Conservation (phyloP, 2,797 vertebrate genomes). For the Siniperca undulata region DNA sequence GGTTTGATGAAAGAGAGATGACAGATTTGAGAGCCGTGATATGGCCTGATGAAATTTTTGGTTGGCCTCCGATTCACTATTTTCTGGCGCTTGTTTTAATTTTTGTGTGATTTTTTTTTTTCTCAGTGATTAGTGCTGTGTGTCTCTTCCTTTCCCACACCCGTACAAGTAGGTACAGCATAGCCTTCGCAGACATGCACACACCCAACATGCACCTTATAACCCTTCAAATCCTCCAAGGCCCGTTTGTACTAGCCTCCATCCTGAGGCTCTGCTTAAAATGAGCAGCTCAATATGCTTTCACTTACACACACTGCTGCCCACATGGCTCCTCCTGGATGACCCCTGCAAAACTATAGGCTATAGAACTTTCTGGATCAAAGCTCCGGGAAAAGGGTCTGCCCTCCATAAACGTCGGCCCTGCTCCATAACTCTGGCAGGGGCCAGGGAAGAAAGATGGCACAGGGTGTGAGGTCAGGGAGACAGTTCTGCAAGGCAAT, state of each 20-base stretch:
- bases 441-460: constrained; percentile 75
- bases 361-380: constrained; percentile 79
- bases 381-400: constrained; percentile 75
- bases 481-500: constrained; percentile 55
- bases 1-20: constrained; percentile 76
- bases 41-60: constrained; percentile 62
- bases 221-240: constrained; percentile 42
- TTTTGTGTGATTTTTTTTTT: constrained; percentile 22
- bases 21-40: constrained; percentile 69
- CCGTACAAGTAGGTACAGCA: constrained; percentile 24
- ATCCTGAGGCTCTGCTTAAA: constrained; percentile 26
- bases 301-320: constrained; percentile 73
- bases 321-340: constrained; percentile 73
- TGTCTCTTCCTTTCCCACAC: constrained; percentile 24
- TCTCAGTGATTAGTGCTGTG: constrained; percentile 23
- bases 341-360: constrained; percentile 74
- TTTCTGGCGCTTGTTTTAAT: constrained; percentile 48
- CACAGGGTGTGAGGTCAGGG: constrained; percentile 68
- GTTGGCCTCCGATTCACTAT: constrained; percentile 34
- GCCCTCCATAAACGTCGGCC: constrained; percentile 77
- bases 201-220: constrained; percentile 41
- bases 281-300: constrained; percentile 75
- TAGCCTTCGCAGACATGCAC: constrained; percentile 23
- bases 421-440: constrained; percentile 77
- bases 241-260: constrained; percentile 32